These are phyloP conservation scores for Monoplex corrugatus DNA, from an alignment of 2,888 invertebrate species.

Conservation along the genomic window DNA sequence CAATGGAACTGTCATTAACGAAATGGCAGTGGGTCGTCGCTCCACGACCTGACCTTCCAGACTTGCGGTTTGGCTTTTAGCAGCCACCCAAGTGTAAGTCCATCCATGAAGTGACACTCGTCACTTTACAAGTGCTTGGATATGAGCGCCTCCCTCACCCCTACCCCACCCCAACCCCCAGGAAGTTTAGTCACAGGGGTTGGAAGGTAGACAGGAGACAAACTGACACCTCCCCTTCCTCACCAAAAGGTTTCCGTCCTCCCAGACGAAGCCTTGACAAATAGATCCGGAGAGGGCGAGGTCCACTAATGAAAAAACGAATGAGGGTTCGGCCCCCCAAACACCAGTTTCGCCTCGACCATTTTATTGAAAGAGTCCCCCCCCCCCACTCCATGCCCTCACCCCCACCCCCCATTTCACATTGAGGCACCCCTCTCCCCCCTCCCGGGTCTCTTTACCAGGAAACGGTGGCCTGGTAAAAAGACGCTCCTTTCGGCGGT, in stretches of 20 bases:
- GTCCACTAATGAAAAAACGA: not conserved
- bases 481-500: constrained; percentile 11
- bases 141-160: not conserved
- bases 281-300: not conserved
- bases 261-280: not conserved
- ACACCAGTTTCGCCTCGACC: too few relatives aligned
- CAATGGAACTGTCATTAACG: too few relatives aligned
- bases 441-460: not conserved
- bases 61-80: too few relatives aligned
- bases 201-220: not conserved
- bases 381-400: not conserved
- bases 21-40: too few relatives aligned
- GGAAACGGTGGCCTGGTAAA: constrained; percentile 35
- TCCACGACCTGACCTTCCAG: too few relatives aligned
- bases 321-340: not conserved
- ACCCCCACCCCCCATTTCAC: not conserved
- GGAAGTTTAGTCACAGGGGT: not conserved
- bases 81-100: too few relatives aligned
- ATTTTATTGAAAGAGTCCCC: too few relatives aligned
- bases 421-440: not conserved
- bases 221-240: not conserved
- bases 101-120: constrained; percentile 24
- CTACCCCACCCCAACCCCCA: not conserved
- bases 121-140: not conserved
- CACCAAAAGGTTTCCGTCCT: too few relatives aligned